These are phyloP conservation scores for Orchesellides sinensis DNA, from an alignment of 2,888 invertebrate genomes.

Conservation along the genomic window DNA sequence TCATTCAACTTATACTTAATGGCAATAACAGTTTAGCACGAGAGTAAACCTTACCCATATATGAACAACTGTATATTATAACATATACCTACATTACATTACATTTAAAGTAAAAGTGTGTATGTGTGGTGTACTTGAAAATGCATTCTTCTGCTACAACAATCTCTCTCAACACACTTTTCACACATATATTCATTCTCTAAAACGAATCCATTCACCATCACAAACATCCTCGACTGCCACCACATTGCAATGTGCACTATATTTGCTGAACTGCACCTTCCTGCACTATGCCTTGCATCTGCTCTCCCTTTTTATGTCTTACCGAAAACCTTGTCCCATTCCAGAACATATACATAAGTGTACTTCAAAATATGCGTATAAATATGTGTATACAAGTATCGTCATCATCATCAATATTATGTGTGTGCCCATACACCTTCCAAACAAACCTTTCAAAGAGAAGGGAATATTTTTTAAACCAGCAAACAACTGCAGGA, in stretches of 20 bases:
- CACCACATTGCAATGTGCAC: slow-evolving; percentile 54
- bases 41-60: neutral
- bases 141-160: slow-evolving; percentile 52
- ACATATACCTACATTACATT: slow-evolving; percentile 36
- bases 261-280: slow-evolving; percentile 26
- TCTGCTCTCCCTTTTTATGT: slow-evolving; percentile 29
- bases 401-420: neutral
- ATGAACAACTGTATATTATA: slow-evolving; percentile 34
- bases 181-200: slow-evolving; percentile 56
- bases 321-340: slow-evolving; percentile 45
- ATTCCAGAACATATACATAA: slow-evolving; percentile 32
- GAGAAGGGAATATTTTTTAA: slow-evolving; percentile 11
- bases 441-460: slow-evolving; percentile 23
- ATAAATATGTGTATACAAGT: neutral
- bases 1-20: slow-evolving; percentile 49
- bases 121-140: slow-evolving; percentile 53
- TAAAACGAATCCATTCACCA: slow-evolving; percentile 49
- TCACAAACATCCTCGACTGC: slow-evolving; percentile 35
- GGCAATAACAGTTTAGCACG: slow-evolving; percentile 13
- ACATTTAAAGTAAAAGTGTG: neutral
- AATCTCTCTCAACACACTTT: slow-evolving; percentile 54
- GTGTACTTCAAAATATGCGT: slow-evolving; percentile 7
- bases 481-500: slow-evolving; percentile 44
- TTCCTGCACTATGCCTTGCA: too few species aligned
- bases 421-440: neutral